phyloP scores from a whole-genome alignment of 35 echinoderm and acorn worm genomes.

The Ophioderma brevispina region DNA sequence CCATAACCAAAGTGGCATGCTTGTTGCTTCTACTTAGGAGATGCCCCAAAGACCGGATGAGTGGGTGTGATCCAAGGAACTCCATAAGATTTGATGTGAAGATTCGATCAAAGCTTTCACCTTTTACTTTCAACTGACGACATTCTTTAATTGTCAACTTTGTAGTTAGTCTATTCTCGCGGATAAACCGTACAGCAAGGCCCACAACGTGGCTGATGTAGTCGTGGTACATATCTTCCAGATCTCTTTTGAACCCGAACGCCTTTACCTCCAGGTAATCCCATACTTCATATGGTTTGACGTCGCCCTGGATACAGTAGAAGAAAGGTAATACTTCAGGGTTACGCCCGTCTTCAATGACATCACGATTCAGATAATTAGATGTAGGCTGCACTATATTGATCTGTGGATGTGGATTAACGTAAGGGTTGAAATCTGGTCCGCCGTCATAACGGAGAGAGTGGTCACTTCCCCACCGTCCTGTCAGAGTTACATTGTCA shows the following conservation, averaged over 20 bases:
- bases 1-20: slow-evolving; percentile 40
- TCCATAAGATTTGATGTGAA: slow-evolving; percentile 57
- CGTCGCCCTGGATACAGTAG: slow-evolving; percentile 42
- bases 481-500: background rate
- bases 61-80: background rate
- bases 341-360: too few species aligned
- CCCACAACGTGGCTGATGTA: slow-evolving; percentile 8
- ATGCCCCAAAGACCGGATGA: slow-evolving; percentile 33
- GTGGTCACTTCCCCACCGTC: background rate
- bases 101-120: slow-evolving; percentile 59
- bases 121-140: background rate
- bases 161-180: slow-evolving; percentile 23
- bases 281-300: slow-evolving; percentile 46
- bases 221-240: slow-evolving; percentile 36
- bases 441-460: too few species aligned
- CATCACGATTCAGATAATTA: too few species aligned
- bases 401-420: too few species aligned
- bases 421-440: too few species aligned
- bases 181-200: slow-evolving; percentile 15
- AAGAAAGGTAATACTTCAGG: too few species aligned
- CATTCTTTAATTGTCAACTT: slow-evolving; percentile 18
- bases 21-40: slow-evolving; percentile 44
- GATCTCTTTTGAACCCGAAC: background rate
- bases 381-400: too few species aligned
- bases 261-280: slow-evolving; percentile 50